A percentile compares a stretch with the other conserved stretches of the same genome.
Evolutionary conservation across 2,797 vertebrate species (phyloP).

Genomic region (Acrossocheilus wenchowensis): DNA sequence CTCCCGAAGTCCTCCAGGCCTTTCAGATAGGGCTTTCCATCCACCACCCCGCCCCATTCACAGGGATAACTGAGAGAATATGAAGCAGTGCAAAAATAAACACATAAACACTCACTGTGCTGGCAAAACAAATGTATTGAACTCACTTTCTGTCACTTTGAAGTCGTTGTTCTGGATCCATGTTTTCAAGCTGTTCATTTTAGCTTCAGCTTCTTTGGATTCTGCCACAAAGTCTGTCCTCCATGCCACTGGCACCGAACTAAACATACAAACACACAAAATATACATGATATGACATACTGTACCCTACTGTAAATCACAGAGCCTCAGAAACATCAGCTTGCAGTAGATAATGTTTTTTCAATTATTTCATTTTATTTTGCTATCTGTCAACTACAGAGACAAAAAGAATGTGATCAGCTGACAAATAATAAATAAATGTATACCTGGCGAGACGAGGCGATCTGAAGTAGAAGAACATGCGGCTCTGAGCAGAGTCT

Average conservation of each 20-base stretch:
- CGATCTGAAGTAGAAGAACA: slow-evolving; percentile 86
- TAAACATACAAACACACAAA: slow-evolving; percentile 60
- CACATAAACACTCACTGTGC: too few relatives aligned
- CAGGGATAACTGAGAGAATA: slow-evolving; percentile 76
- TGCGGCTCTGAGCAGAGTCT: slow-evolving; percentile 64
- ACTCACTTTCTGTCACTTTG: slow-evolving; percentile 77
- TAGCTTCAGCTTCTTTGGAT: slow-evolving; percentile 79
- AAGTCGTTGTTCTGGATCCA: slow-evolving; percentile 68
- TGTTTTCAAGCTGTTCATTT: slow-evolving; percentile 79
- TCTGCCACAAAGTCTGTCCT: slow-evolving; percentile 82
- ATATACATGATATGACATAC: not conserved
- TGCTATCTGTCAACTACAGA: not conserved
- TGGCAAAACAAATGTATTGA: not conserved
- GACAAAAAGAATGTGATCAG: too few relatives aligned
- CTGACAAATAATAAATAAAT: not conserved
- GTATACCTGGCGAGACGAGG: slow-evolving; percentile 77
- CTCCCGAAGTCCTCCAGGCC: slow-evolving; percentile 83
- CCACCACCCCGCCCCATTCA: slow-evolving; percentile 82
- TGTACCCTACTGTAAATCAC: not conserved
- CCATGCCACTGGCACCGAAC: slow-evolving; percentile 85
- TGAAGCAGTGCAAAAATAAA: not conserved
- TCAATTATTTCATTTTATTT: not conserved
- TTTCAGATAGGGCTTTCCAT: slow-evolving; percentile 79
- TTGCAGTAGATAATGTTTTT: not conserved
- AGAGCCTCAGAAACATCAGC: not conserved